These are phyloP conservation scores for Augiades crinisus DNA, from an alignment of 2,888 invertebrate species.

Conservation along the genomic window DNA sequence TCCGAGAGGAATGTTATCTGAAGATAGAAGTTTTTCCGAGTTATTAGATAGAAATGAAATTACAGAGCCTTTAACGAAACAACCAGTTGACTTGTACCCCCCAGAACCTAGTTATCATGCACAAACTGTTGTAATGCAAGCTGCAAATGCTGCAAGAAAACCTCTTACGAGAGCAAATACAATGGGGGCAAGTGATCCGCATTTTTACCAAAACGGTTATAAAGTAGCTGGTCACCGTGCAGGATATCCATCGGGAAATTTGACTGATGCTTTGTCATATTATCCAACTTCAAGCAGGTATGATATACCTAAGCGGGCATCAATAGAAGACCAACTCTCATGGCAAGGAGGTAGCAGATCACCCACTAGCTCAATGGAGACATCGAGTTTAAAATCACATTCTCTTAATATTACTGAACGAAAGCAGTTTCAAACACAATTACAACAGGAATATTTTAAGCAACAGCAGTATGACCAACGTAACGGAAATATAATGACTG, in stretches of 20 bases:
- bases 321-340: slow-evolving; percentile 82
- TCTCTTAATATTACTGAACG: slow-evolving; percentile 80
- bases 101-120: slow-evolving; percentile 81
- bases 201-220: slow-evolving; percentile 83
- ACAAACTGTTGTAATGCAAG: slow-evolving; percentile 75
- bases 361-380: slow-evolving; percentile 83
- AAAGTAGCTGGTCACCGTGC: slow-evolving; percentile 84
- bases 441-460: slow-evolving; percentile 78
- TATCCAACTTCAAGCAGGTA: slow-evolving; percentile 88
- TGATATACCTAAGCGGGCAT: slow-evolving; percentile 78
- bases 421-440: slow-evolving; percentile 78
- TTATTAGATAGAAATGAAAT: slow-evolving; percentile 83
- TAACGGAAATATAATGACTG: slow-evolving; percentile 67
- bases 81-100: slow-evolving; percentile 69
- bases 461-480: slow-evolving; percentile 79
- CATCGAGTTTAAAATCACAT: slow-evolving; percentile 80
- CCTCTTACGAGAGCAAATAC: slow-evolving; percentile 82
- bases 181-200: slow-evolving; percentile 74
- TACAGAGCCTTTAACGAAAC: slow-evolving; percentile 56
- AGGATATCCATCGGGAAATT: slow-evolving; percentile 86
- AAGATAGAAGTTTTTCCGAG: slow-evolving; percentile 85
- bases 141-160: slow-evolving; percentile 63
- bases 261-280: slow-evolving; percentile 91
- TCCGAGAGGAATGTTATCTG: slow-evolving; percentile 82
- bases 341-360: slow-evolving; percentile 82